phyloP scores from a whole-genome alignment of 2,113 vertebrate species.

The Callaeas wilsoni region DNA sequence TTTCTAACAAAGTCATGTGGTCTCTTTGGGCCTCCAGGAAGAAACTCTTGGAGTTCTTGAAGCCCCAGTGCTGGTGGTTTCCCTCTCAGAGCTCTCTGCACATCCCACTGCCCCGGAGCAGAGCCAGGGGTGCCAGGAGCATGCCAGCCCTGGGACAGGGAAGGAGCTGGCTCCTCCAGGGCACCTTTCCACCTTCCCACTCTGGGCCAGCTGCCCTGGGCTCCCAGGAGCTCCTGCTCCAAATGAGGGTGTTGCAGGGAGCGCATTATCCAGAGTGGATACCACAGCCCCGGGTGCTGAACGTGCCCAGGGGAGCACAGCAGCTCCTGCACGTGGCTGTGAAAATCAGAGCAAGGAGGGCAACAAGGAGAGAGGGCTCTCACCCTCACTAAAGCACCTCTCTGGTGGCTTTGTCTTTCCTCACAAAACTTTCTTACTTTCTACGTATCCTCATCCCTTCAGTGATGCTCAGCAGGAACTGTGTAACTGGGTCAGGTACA shows the following conservation, averaged over 20 bases:
- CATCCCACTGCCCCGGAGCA: background rate
- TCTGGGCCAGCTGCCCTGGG: background rate
- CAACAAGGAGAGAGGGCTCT: background rate
- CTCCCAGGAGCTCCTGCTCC: background rate
- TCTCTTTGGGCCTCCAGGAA: background rate
- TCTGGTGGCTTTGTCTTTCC: background rate
- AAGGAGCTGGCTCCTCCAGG: background rate
- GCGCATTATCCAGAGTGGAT: accelerated
- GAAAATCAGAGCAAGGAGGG: background rate
- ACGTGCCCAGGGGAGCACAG: background rate
- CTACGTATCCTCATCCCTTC: background rate
- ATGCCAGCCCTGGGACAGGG: background rate
- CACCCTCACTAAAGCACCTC: background rate
- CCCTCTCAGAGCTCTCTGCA: background rate
- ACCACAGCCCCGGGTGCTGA: background rate
- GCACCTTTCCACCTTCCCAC: background rate
- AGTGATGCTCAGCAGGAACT: background rate
- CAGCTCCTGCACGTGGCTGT: background rate
- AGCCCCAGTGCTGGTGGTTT: accelerated
- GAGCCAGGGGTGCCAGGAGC: background rate
- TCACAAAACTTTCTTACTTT: background rate
- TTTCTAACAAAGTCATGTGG: background rate
- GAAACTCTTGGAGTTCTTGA: background rate
- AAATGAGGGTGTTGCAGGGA: background rate
- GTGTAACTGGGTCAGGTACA: background rate